Evolutionary conservation across 2,113 vertebrate genomes (phyloP), one percentile per base, ranked within the genome.

Genomic region (Pygoscelis adeliae): DNA sequence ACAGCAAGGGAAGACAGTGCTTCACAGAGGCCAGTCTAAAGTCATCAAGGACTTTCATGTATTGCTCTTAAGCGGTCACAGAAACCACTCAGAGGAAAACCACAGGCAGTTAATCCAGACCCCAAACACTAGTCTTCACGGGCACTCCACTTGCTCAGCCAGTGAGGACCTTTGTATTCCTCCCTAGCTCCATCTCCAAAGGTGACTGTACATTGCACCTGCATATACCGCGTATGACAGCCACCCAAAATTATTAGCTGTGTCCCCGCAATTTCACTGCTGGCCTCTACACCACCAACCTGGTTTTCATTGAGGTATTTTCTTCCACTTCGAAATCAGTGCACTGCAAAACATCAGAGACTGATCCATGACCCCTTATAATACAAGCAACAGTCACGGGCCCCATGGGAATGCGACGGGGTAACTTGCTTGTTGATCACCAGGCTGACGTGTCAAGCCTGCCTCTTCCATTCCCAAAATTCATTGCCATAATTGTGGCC

Each of bases 181-280:
- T 42, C 36, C 46, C 36, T 8, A 67, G 14, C 62, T 84, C n/a
- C 32, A 9, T 16, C 66, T 56, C 22, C 49, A 30, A 12, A 52
- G 18, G 32, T 27, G 56, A 26, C 26, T 16, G n/a, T 1, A 6
- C 4, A 1, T 26, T 14, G 17, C 27, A 30, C 40, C 34, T 59
- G 36, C 40, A 62, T 8, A 3, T 1, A 8, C 25, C 38, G 20
- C 2, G 0, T 2, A 1, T 0, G 5, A 9, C 71, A 67, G 26
- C n/a, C 52, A 23, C 44, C 13, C 36, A 44, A 7, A 36, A 10
- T 21, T 13, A 47, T 8, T 0, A 36, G 19, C 13, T 55, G 20
- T 2, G 13, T 4, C 2, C 6, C 76, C 47, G 10, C 29, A 32
- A 4, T 13, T 29, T 8, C 58, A 32, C 40, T 13, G 34, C 25